phyloP scores from a whole-genome alignment of 92 coral and sea anemone species.

The Heteractis magnifica region DNA sequence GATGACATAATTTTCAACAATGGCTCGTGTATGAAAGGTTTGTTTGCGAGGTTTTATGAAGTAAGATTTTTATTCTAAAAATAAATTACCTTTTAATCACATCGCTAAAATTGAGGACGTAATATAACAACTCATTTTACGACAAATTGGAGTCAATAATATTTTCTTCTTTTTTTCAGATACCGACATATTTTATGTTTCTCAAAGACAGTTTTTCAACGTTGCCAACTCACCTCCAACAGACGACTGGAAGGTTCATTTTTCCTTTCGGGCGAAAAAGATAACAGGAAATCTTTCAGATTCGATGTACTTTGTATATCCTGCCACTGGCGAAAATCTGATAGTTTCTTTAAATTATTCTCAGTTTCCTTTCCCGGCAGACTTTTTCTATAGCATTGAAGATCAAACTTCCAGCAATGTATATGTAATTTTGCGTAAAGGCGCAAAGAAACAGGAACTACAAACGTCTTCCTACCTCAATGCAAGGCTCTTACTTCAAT shows the following conservation, averaged over 20 bases:
- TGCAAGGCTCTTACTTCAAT: neutral
- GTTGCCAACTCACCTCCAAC: neutral
- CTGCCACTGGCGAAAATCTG: neutral
- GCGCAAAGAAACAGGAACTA: neutral
- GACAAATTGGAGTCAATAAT: neutral
- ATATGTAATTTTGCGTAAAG: neutral
- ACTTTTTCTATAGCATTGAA: neutral
- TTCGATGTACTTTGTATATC: neutral
- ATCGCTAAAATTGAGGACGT: too few relatives aligned
- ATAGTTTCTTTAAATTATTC: neutral
- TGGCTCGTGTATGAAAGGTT: neutral
- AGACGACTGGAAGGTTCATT: neutral
- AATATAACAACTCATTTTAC: too few relatives aligned
- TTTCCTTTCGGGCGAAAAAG: neutral
- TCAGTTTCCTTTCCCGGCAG: neutral
- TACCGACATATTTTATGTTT: neutral
- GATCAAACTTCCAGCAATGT: neutral
- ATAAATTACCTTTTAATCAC: neutral
- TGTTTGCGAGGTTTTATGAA: neutral
- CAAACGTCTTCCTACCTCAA: neutral
- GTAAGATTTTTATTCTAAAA: neutral
- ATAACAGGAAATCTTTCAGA: neutral
- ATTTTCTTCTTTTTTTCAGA: neutral
- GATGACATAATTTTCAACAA: neutral
- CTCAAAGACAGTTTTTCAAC: neutral